A percentile compares a stretch with the other conserved stretches of the same genome.
phyloP scores from a whole-genome alignment of 2,888 invertebrate genomes.

The Orchesellides sinensis region DNA sequence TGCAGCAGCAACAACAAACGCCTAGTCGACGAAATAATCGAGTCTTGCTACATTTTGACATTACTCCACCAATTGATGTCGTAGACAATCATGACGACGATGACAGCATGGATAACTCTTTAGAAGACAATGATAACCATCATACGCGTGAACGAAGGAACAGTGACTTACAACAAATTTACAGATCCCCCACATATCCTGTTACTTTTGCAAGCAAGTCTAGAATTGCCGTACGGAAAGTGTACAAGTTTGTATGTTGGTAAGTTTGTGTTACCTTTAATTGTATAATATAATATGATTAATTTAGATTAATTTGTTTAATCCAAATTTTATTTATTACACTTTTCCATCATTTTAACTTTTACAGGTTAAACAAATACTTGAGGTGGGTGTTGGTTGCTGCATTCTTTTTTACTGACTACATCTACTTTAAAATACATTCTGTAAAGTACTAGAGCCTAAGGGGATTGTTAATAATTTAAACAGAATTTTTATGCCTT shows the following conservation, averaged over 20 bases:
- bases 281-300: no score
- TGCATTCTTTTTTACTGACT: slow-evolving; percentile 35
- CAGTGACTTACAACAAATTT: neutral
- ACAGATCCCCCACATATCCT: neutral
- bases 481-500: no score
- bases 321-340: neutral
- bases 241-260: slow-evolving; percentile 8
- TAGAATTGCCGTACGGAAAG: neutral
- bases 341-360: neutral
- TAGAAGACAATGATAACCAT: no score
- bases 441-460: slow-evolving; percentile 18
- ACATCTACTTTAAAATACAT: slow-evolving; percentile 41
- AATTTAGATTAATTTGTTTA: neutral
- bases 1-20: no score
- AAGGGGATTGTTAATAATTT: no score
- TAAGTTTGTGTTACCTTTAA: neutral
- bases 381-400: slow-evolving; percentile 35
- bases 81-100: no score
- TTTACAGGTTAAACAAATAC: slow-evolving; percentile 26
- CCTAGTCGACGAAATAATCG: no score
- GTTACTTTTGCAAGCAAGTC: neutral
- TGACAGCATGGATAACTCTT: no score
- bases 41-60: no score
- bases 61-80: no score
- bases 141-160: no score